Evolutionary conservation across 1,140 invertebrate genomes (phyloP).

Genomic region (Nylanderia fulva): DNA sequence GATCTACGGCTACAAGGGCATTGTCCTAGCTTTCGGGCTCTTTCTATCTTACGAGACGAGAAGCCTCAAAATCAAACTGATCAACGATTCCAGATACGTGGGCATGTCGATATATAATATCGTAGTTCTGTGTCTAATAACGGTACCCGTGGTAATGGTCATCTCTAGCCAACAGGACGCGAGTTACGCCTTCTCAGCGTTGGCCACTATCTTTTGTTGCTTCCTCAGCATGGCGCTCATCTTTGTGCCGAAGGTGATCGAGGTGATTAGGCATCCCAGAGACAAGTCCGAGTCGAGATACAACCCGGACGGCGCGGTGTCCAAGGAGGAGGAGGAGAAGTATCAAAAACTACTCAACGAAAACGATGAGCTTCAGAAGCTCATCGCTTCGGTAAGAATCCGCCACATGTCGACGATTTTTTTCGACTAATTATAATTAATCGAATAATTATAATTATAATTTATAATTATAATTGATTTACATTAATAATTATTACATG

Average conservation of each 20-base stretch:
- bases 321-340: constrained; percentile 97
- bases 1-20: constrained; percentile 98
- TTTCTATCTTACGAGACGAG: constrained; percentile 99
- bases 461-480: too few species aligned
- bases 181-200: constrained; percentile 97
- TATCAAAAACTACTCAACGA: constrained; percentile 97
- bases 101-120: constrained; percentile 99
- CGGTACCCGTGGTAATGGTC: constrained; percentile 98
- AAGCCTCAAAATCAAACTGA: constrained; percentile 97
- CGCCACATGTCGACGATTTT: not conserved
- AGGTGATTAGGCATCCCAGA: constrained; percentile 93
- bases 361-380: constrained; percentile 98
- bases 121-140: constrained; percentile 98
- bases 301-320: constrained; percentile 94
- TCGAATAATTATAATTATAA: too few species aligned
- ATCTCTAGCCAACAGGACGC: constrained; percentile 99
- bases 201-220: constrained; percentile 98
- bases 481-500: too few species aligned
- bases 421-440: not conserved
- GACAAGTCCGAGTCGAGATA: constrained; percentile 94
- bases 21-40: constrained; percentile 98
- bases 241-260: constrained; percentile 97
- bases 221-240: constrained; percentile 99
- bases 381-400: constrained; percentile 93
- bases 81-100: constrained; percentile 98